A percentile compares a stretch with the other conserved stretches of the same genome.
These are phyloP conservation scores for Apogon talboti DNA, from an alignment of 2,797 vertebrate species.

Conservation along the genomic window DNA sequence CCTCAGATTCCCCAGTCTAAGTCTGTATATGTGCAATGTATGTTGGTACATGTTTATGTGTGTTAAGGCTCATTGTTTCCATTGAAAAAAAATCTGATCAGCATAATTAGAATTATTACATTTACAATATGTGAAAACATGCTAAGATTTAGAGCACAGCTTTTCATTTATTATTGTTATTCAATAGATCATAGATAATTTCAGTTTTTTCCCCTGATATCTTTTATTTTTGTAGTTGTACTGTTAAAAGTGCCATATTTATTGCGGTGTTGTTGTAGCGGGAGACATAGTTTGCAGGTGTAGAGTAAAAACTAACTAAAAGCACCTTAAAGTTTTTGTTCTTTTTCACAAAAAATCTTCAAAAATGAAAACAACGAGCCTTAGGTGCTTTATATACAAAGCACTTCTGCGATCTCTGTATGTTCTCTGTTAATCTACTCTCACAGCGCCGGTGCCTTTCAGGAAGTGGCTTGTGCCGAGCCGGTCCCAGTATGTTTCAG, in stretches of 20 bases:
- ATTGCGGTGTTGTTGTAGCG: too few relatives aligned
- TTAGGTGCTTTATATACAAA: constrained; percentile 11
- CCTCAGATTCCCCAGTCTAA: constrained; percentile 54
- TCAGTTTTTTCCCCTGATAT: too few relatives aligned
- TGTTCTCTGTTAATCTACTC: constrained; percentile 42
- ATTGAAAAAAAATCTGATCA: not conserved
- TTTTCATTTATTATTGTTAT: too few relatives aligned
- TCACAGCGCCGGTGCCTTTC: constrained; percentile 43
- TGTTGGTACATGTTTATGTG: constrained; percentile 35
- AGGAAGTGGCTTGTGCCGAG: constrained; percentile 40
- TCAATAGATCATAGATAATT: too few relatives aligned
- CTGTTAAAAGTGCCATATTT: too few relatives aligned
- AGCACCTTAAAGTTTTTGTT: too few relatives aligned
- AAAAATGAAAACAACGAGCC: constrained; percentile 52
- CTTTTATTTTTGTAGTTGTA: too few relatives aligned
- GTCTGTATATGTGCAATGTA: constrained; percentile 50
- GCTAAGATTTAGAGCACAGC: not conserved
- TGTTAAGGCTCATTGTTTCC: constrained; percentile 61
- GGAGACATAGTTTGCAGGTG: too few relatives aligned
- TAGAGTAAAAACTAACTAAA: too few relatives aligned
- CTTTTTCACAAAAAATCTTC: not conserved
- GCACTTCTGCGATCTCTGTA: constrained; percentile 24
- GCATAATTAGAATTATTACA: not conserved
- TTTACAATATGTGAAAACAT: not conserved
- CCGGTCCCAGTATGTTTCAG: constrained; percentile 38